Conservation (phyloP, 2,797 vertebrate genomes). For the Brachyrhaphis roseni region DNA sequence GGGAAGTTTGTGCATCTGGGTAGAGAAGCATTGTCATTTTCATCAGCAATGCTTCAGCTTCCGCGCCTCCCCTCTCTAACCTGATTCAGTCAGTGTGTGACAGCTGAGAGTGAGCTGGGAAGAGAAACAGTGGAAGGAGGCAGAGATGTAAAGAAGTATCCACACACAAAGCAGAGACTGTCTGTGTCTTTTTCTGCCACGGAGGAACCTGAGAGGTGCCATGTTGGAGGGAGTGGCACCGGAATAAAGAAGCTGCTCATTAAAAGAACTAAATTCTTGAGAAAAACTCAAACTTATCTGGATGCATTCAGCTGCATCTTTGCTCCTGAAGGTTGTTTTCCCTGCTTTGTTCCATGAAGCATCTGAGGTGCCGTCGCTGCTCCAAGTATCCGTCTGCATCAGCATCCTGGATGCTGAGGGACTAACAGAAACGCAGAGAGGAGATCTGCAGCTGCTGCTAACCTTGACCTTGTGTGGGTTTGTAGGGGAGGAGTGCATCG, state of each 20-base stretch:
- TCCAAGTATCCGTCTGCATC: constrained; percentile 29
- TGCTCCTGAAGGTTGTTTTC: neutral
- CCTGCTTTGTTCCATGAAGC: neutral
- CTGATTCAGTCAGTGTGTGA: constrained; percentile 86
- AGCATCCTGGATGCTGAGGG: constrained; percentile 18
- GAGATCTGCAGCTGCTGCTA: constrained; percentile 46
- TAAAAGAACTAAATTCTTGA: neutral
- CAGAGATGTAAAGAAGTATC: constrained; percentile 60
- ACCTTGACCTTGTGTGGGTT: constrained; percentile 70
- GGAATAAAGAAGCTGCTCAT: constrained; percentile 6
- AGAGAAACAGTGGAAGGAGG: constrained; percentile 56
- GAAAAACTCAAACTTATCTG: neutral
- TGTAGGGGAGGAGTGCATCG: constrained; percentile 36
- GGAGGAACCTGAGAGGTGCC: constrained; percentile 47
- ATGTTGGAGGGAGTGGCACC: constrained; percentile 39
- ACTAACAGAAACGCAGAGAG: constrained; percentile 52
- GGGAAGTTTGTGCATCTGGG: constrained; percentile 59
- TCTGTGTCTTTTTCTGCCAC: constrained; percentile 53
- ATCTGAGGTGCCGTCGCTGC: constrained; percentile 12
- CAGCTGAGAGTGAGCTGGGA: constrained; percentile 75
- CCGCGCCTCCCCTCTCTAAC: constrained; percentile 76
- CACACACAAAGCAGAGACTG: constrained; percentile 75
- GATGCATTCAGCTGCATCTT: neutral
- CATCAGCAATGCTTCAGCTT: constrained; percentile 69
- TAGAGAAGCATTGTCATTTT: constrained; percentile 73